Conservation (phyloP, 2,113 vertebrate species). For the Trematomus loennbergii region DNA sequence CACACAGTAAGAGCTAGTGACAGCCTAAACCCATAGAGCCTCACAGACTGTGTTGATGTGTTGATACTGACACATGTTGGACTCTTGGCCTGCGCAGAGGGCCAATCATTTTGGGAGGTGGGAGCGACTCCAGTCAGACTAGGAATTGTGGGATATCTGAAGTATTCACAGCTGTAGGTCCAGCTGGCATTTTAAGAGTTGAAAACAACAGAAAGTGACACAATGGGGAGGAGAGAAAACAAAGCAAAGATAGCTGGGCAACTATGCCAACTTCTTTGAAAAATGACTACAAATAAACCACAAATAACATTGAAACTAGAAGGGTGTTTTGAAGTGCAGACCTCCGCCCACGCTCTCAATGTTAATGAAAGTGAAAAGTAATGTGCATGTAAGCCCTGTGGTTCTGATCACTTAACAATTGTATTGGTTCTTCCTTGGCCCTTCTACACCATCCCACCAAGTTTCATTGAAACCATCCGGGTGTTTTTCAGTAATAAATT, state of each 20-base stretch:
- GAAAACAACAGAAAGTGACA: conserved; percentile 30
- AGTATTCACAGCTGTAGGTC: conserved; percentile 75
- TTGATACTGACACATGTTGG: conserved; percentile 58
- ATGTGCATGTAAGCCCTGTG: too few relatives aligned
- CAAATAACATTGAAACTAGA: not conserved
- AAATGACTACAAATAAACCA: not conserved
- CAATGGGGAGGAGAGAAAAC: not conserved
- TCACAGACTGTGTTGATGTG: conserved; percentile 30
- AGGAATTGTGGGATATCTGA: conserved; percentile 62
- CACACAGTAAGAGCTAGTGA: conserved; percentile 26
- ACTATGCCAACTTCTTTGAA: not conserved
- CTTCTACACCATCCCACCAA: too few relatives aligned
- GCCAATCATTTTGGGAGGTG: conserved; percentile 61
- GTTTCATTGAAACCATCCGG: too few relatives aligned
- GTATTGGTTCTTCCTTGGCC: too few relatives aligned
- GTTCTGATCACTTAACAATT: too few relatives aligned
- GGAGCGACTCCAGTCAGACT: conserved; percentile 59
- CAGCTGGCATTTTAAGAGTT: conserved; percentile 47
- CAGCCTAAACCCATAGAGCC: conserved; percentile 10
- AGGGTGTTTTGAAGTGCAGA: too few relatives aligned
- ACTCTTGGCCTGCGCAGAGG: conserved; percentile 32
- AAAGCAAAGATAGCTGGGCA: not conserved
- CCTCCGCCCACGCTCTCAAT: too few relatives aligned
- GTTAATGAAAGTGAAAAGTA: too few relatives aligned
- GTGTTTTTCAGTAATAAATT: not conserved